phyloP scores from a whole-genome alignment of 2,888 invertebrate species.

The Eretmocerus hayati region DNA sequence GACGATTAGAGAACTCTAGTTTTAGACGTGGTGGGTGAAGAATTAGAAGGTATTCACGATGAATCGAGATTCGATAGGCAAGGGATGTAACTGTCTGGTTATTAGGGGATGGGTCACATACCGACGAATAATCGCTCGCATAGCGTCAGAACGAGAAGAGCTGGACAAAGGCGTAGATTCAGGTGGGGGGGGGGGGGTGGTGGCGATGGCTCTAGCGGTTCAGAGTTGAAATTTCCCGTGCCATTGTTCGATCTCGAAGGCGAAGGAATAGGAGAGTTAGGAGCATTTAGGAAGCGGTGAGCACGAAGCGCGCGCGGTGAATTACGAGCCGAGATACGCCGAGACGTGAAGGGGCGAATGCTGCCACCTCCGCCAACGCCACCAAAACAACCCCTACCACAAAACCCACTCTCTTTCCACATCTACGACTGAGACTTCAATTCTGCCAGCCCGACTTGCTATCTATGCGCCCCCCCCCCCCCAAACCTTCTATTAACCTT shows the following conservation, averaged over 20 bases:
- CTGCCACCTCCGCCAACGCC: no score
- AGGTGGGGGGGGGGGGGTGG: conserved; percentile 20
- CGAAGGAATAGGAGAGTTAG: conserved; percentile 37
- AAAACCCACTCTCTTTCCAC: background rate
- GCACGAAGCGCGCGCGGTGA: conserved; percentile 29
- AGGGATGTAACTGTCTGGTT: no score
- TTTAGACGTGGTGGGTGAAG: no score
- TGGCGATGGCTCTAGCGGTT: no score
- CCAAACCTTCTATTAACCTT: no score
- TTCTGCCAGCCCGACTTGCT: no score
- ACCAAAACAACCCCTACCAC: background rate
- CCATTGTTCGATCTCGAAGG: conserved; percentile 41
- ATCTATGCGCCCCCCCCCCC: no score
- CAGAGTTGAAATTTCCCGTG: conserved; percentile 45
- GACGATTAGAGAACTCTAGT: no score
- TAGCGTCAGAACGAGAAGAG: background rate
- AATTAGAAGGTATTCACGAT: no score
- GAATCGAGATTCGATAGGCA: no score
- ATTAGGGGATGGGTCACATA: no score
- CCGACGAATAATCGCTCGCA: background rate
- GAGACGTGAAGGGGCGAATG: conserved; percentile 22
- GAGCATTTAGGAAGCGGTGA: conserved; percentile 40
- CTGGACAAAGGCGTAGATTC: conserved; percentile 7
- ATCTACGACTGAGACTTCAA: no score
- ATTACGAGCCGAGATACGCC: conserved; percentile 28